These are phyloP conservation scores for Agonopterix alstromeriana DNA, from an alignment of 2,888 invertebrate genomes.

Conservation along the genomic window DNA sequence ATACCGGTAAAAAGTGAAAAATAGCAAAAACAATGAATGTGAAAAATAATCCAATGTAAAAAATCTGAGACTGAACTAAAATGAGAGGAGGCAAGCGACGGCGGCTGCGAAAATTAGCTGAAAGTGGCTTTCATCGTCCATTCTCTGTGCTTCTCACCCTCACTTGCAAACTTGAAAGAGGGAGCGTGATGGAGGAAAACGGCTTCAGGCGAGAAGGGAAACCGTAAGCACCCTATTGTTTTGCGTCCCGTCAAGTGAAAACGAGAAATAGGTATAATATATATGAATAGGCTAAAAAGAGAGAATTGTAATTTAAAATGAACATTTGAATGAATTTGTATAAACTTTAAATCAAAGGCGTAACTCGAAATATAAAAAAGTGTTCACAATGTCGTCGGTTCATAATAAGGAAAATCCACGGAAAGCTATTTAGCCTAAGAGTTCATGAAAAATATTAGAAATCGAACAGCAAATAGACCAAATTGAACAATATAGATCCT, in stretches of 20 bases:
- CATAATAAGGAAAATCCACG: too few relatives aligned
- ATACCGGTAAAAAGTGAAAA: too few relatives aligned
- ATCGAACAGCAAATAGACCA: too few relatives aligned
- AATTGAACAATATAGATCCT: too few relatives aligned
- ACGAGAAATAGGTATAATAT: slow-evolving; percentile 2
- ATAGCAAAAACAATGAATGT: too few relatives aligned
- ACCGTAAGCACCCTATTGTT: slow-evolving; percentile 71
- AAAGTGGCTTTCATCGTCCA: slow-evolving; percentile 41
- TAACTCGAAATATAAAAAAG: too few relatives aligned
- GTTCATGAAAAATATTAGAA: too few relatives aligned
- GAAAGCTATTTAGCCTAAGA: too few relatives aligned
- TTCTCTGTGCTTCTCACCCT: slow-evolving; percentile 35
- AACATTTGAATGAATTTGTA: slow-evolving; percentile 21
- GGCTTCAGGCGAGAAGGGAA: slow-evolving; percentile 67
- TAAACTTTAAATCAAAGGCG: too few relatives aligned
- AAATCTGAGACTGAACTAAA: slow-evolving; percentile 36
- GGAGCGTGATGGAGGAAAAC: slow-evolving; percentile 45
- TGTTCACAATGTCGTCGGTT: too few relatives aligned
- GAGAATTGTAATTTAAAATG: slow-evolving; percentile 51
- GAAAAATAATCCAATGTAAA: slow-evolving; percentile 1
- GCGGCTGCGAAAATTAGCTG: slow-evolving; percentile 62
- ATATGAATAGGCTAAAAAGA: slow-evolving; percentile 31
- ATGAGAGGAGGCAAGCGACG: slow-evolving; percentile 48
- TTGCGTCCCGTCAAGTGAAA: slow-evolving; percentile 36
- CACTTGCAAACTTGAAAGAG: slow-evolving; percentile 15